Conservation (phyloP, 1,140 invertebrate species). For the Drosophila lacteicornis region DNA sequence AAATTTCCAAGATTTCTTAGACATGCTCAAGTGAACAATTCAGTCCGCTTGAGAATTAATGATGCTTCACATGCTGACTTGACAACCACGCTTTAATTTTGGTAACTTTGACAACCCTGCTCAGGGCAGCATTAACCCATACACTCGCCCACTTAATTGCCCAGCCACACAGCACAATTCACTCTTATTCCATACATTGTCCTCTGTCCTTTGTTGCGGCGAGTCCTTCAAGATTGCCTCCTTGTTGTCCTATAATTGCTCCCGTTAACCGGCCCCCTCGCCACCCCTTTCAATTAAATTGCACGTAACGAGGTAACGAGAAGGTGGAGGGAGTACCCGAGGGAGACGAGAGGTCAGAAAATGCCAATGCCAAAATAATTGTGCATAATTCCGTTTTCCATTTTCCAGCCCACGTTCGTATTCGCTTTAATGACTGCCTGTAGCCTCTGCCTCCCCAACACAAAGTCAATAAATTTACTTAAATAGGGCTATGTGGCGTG, state of each 20-base stretch:
- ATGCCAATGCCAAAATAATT: conserved; percentile 68
- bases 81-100: neutral
- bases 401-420: conserved; percentile 6
- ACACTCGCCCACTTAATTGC: conserved; percentile 11
- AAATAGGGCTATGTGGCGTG: conserved; percentile 10
- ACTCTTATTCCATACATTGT: conserved; percentile 6
- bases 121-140: neutral
- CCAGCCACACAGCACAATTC: conserved; percentile 6
- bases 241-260: conserved; percentile 33
- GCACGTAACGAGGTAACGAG: conserved; percentile 23
- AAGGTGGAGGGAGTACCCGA: neutral
- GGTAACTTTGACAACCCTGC: conserved; percentile 16
- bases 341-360: conserved; percentile 13
- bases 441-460: neutral
- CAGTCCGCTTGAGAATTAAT: neutral
- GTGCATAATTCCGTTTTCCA: conserved; percentile 51
- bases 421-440: neutral
- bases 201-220: conserved; percentile 29
- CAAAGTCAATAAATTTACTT: conserved; percentile 21
- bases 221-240: conserved; percentile 39
- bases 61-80: neutral
- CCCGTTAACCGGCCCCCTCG: conserved; percentile 9
- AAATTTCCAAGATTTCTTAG: too few species aligned
- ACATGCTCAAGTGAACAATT: neutral
- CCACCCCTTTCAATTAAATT: conserved; percentile 47